Percentiles rank a stretch among this genome's conserved stretches.
These are phyloP conservation scores for Enteromius anoplus DNA, from an alignment of 2,797 vertebrate genomes.

Conservation along the genomic window DNA sequence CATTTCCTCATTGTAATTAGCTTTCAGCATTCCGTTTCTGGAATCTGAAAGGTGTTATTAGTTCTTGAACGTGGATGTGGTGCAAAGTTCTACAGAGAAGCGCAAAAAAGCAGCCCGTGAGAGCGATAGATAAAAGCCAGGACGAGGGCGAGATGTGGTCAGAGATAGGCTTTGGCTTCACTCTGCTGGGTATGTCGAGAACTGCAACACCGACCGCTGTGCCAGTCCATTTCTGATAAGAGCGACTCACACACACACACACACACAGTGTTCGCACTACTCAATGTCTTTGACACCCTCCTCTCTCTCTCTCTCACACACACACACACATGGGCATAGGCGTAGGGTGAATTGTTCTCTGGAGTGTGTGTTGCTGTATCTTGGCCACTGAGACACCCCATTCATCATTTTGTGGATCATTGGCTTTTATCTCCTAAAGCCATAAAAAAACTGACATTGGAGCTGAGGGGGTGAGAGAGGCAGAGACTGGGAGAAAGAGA, in stretches of 20 bases:
- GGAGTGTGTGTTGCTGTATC: conserved; percentile 80
- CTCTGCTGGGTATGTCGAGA: conserved; percentile 60
- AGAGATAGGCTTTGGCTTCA: conserved; percentile 53
- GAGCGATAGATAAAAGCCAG: conserved; percentile 3
- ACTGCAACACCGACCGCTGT: conserved; percentile 32
- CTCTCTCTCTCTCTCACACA: conserved; percentile 33
- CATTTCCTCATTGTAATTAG: conserved; percentile 45
- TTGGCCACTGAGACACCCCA: conserved; percentile 78
- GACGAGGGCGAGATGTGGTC: conserved; percentile 35
- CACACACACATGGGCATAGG: conserved; percentile 51
- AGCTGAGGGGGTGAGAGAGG: conserved; percentile 67
- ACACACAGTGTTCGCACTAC: neutral
- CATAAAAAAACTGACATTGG: conserved; percentile 85
- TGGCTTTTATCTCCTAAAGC: conserved; percentile 85
- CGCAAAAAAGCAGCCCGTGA: neutral
- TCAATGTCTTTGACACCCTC: conserved; percentile 37
- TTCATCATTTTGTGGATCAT: conserved; percentile 86
- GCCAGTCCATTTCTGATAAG: conserved; percentile 40
- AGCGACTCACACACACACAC: neutral
- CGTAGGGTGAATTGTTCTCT: conserved; percentile 73
- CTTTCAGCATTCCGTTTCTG: conserved; percentile 42
- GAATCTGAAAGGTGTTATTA: conserved; percentile 46
- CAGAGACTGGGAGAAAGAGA: conserved; percentile 39
- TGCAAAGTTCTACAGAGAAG: conserved; percentile 7
- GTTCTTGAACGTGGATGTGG: conserved; percentile 30